Evolutionary conservation across 2,888 invertebrate species (phyloP).

Genomic region (Bombylius major): DNA sequence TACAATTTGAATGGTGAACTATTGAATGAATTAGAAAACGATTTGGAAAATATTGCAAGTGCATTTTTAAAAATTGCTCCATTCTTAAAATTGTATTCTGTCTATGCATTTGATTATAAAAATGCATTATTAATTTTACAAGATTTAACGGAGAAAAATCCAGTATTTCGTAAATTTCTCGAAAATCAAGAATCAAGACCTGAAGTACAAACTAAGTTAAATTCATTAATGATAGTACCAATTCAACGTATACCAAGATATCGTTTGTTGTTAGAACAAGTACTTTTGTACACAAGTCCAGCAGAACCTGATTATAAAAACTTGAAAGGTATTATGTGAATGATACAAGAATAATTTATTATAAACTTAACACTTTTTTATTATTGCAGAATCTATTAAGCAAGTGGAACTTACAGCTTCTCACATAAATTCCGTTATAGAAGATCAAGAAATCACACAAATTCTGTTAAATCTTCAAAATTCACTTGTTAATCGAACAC

Average conservation of each 20-base stretch:
- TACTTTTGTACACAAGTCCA: conserved; percentile 46
- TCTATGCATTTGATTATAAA: conserved; percentile 62
- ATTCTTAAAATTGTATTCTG: conserved; percentile 64
- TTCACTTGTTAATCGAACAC: conserved; percentile 45
- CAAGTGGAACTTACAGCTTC: conserved; percentile 54
- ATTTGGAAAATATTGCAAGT: conserved; percentile 45
- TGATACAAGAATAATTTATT: too few species aligned
- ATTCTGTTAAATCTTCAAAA: conserved; percentile 54
- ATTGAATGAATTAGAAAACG: conserved; percentile 42
- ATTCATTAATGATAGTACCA: conserved; percentile 61
- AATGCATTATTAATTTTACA: conserved; percentile 47
- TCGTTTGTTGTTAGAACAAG: conserved; percentile 55
- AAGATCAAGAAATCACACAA: conserved; percentile 59
- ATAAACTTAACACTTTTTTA: neutral
- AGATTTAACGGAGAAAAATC: conserved; percentile 40
- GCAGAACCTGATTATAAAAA: conserved; percentile 44
- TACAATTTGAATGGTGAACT: conserved; percentile 51
- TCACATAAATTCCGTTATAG: conserved; percentile 60
- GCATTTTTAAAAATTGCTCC: conserved; percentile 61
- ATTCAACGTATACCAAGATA: conserved; percentile 70
- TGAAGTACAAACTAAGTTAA: conserved; percentile 55
- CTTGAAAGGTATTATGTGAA: conserved; percentile 38
- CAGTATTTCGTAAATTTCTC: conserved; percentile 44
- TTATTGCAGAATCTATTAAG: conserved; percentile 44
- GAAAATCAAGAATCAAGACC: conserved; percentile 52